A percentile compares a stretch with the other conserved stretches of the same genome.
phyloP scores from a whole-genome alignment of 2,888 invertebrate species.

The Antheraea yamamai region DNA sequence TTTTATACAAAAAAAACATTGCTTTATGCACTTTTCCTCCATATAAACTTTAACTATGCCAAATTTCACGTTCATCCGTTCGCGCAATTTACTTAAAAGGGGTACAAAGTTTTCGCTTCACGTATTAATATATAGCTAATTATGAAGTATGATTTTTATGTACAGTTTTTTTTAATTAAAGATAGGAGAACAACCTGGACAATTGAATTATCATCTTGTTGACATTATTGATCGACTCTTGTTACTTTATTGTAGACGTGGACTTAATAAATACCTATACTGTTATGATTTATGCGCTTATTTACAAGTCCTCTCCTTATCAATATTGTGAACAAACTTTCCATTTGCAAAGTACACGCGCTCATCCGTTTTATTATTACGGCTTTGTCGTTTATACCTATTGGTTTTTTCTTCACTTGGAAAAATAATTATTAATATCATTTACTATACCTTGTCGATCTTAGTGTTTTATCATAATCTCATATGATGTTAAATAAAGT shows the following conservation, averaged over 20 bases:
- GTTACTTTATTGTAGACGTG: neutral
- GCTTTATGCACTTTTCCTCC: too few species aligned
- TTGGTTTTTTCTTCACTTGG: neutral
- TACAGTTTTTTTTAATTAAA: neutral
- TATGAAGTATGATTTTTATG: neutral
- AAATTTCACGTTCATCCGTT: too few species aligned
- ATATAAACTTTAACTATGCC: too few species aligned
- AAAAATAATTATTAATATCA: neutral
- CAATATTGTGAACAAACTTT: conserved; percentile 50
- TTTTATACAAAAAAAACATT: too few species aligned
- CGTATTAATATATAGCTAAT: neutral
- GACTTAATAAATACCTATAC: conserved; percentile 21
- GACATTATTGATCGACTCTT: neutral
- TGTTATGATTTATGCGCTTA: conserved; percentile 47
- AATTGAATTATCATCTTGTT: neutral
- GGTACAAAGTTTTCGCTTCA: too few species aligned
- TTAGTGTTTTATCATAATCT: too few species aligned
- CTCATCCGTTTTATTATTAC: conserved; percentile 1
- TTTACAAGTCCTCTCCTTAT: conserved; percentile 35
- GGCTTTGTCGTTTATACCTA: neutral
- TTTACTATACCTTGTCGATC: too few species aligned
- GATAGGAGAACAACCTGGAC: neutral
- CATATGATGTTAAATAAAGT: too few species aligned
- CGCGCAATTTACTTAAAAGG: too few species aligned
- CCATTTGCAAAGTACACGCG: conserved; percentile 36